Base-by-base conservation (phyloP, 2,888 invertebrate species). In the Hydriomena furcata region DNA sequence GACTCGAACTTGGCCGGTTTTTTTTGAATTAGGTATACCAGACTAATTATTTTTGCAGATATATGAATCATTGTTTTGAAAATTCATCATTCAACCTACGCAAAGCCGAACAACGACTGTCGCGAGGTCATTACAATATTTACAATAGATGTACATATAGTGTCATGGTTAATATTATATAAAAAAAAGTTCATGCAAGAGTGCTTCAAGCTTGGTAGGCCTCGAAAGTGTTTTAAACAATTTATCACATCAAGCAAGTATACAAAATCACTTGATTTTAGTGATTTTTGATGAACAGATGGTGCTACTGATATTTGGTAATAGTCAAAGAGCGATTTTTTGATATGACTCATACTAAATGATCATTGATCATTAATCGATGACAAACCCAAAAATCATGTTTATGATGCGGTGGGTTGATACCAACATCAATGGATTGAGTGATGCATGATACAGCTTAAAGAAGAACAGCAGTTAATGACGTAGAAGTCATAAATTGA, bases 51-150 rank as follows among this genome's bases (percentile, higher is more conserved):
- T 61, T 66, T 65, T 40, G 56, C 48, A 49, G 37, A 52, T 45
- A 61, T 44, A 56, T 40, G 44, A 40, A 48, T 50, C 57, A 53
- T 60, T 64, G 54, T 63, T 65, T 60, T 63, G 4, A 17, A 56
- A 68, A 66, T 68, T 71, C 62, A 71, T 61, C 60, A 44, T 52
- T 31, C 56, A 60, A 65, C 71, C 71, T 60, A 75, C 73, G 58
- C 55, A 48, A 60, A 66, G 63, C 60, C 60, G 71, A 66, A 72
- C 69, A 72, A 71, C 65, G 66, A 65, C 68, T 66, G 66, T 30
- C 44, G 45, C 50, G 58, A 71, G 67, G 73, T 66, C 65, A 59
- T 12, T 40, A 28, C 42, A 66, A 68, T 72, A 72, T 77, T 75
- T 71, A 57, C 46, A 35, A 54, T 60, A 57, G 68, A 65, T 66